Percentiles rank a stretch among this genome's conserved stretches.
Conservation (phyloP, 2,888 invertebrate species). For the Agriopis aurantiaria region DNA sequence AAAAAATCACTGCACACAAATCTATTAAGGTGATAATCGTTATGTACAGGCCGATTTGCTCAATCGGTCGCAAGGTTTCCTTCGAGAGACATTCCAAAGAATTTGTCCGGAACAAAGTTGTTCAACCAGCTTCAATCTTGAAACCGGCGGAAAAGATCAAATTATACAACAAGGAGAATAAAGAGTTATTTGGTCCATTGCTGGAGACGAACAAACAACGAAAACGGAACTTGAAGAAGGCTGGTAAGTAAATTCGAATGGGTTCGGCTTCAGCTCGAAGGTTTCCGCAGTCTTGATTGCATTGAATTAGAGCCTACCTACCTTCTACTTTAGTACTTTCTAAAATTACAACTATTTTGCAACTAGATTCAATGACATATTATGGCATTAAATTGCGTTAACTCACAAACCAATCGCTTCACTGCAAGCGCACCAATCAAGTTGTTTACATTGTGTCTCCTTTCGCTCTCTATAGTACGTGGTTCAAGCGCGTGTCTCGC, state of each 20-base stretch:
- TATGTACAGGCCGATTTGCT: constrained; percentile 73
- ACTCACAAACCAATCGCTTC: constrained; percentile 17
- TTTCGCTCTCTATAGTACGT: constrained; percentile 53
- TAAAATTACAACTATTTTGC: constrained; percentile 43
- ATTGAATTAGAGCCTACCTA: constrained; percentile 36
- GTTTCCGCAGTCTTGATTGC: constrained; percentile 66
- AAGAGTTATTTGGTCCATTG: constrained; percentile 80
- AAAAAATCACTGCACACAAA: not conserved
- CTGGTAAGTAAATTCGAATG: constrained; percentile 65
- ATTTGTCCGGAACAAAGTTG: constrained; percentile 75
- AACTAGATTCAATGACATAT: constrained; percentile 30
- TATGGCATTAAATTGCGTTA: constrained; percentile 5
- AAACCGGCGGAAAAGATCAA: constrained; percentile 79
- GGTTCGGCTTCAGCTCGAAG: constrained; percentile 24
- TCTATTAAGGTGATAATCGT: constrained; percentile 31
- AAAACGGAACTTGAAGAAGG: constrained; percentile 69
- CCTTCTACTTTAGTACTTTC: constrained; percentile 58
- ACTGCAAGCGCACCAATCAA: not conserved
- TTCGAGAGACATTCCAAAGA: constrained; percentile 64
- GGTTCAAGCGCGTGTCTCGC: constrained; percentile 47
- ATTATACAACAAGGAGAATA: constrained; percentile 81
- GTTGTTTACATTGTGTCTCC: constrained; percentile 55
- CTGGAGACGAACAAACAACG: constrained; percentile 80
- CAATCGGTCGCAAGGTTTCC: constrained; percentile 64
- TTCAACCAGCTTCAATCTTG: constrained; percentile 74